phyloP scores from a whole-genome alignment of 1,140 invertebrate genomes.

The Drosophila quadrilineata region DNA sequence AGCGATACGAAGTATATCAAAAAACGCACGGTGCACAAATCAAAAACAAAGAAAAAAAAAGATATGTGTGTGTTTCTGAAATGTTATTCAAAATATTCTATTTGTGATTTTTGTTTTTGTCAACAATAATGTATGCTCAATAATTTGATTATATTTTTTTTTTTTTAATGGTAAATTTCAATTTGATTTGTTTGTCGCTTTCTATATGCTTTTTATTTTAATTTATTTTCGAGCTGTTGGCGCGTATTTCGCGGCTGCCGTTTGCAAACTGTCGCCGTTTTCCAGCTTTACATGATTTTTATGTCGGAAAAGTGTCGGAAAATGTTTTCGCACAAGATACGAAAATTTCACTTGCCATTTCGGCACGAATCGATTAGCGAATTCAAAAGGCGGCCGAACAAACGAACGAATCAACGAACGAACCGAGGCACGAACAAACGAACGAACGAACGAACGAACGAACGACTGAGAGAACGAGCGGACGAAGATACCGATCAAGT shows the following conservation, averaged over 20 bases:
- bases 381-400: too few relatives aligned
- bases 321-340: slow-evolving; percentile 45
- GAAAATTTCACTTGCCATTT: slow-evolving; percentile 52
- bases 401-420: not conserved
- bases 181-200: not conserved
- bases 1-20: too few relatives aligned
- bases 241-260: slow-evolving; percentile 70
- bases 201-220: not conserved
- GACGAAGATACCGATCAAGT: too few relatives aligned
- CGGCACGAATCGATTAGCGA: slow-evolving; percentile 31
- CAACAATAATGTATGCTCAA: too few relatives aligned
- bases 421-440: not conserved
- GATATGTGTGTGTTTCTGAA: too few relatives aligned
- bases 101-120: too few relatives aligned
- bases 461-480: not conserved
- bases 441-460: not conserved
- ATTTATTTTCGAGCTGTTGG: slow-evolving; percentile 36
- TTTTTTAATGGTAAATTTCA: too few relatives aligned
- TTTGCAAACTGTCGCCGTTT: slow-evolving; percentile 80
- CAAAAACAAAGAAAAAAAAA: too few relatives aligned
- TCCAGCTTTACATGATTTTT: slow-evolving; percentile 81
- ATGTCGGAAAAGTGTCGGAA: slow-evolving; percentile 69
- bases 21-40: too few relatives aligned
- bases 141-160: too few relatives aligned
- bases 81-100: too few relatives aligned